A percentile compares a stretch with the other conserved stretches of the same genome.
These are phyloP conservation scores for Drosophila nigritarsus DNA, from an alignment of 2,888 invertebrate species.

Conservation along the genomic window DNA sequence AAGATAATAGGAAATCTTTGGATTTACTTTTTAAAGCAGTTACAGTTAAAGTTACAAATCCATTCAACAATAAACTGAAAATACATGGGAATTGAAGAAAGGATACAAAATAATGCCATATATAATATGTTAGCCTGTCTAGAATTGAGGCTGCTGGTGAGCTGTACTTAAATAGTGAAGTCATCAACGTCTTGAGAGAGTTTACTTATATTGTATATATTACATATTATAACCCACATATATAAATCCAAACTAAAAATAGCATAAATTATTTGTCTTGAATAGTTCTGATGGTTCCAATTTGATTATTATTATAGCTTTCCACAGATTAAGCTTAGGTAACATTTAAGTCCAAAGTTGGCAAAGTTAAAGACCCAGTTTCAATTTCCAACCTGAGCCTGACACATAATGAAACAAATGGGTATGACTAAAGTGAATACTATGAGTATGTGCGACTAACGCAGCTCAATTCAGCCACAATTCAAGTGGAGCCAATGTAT, in stretches of 20 bases:
- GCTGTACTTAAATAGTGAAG: background rate
- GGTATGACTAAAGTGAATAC: constrained; percentile 22
- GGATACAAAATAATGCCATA: background rate
- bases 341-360: too few relatives aligned
- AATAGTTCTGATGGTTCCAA: background rate
- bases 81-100: background rate
- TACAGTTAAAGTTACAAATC: background rate
- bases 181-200: background rate
- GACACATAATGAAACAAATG: background rate
- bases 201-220: background rate
- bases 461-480: background rate
- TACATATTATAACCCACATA: too few relatives aligned
- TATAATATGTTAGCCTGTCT: background rate
- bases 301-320: too few relatives aligned
- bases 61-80: background rate
- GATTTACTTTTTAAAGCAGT: background rate
- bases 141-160: too few relatives aligned
- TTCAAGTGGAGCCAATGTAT: constrained; percentile 12
- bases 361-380: constrained; percentile 10
- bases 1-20: background rate
- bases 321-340: too few relatives aligned
- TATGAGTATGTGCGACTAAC: constrained; percentile 12
- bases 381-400: background rate
- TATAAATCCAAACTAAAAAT: background rate
- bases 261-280: background rate